Evolutionary conservation across 2,113 vertebrate species (phyloP).

Genomic region (Oncorhynchus tshawytscha): DNA sequence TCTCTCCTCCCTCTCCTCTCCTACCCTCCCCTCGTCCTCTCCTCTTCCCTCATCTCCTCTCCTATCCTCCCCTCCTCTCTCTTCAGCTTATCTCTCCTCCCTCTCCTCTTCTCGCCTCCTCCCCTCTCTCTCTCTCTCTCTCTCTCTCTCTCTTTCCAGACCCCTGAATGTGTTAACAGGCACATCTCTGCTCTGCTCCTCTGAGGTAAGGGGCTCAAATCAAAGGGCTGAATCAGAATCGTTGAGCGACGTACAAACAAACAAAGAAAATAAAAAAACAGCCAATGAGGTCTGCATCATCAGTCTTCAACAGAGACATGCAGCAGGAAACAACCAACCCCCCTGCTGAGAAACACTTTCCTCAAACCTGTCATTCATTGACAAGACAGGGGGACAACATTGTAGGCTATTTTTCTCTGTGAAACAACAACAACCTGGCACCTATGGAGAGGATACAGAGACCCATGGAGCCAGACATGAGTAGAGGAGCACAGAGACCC

Average conservation of each 20-base stretch:
- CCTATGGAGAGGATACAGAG: not conserved
- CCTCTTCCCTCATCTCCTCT: no score
- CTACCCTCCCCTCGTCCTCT: no score
- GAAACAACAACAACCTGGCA: not conserved
- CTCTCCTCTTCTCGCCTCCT: not conserved
- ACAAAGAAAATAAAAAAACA: not conserved
- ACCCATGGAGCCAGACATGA: no score
- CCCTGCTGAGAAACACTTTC: constrained; percentile 1
- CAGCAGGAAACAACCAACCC: not conserved
- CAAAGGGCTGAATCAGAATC: not conserved
- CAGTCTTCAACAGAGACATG: not conserved
- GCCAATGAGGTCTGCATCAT: not conserved
- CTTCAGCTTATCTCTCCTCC: not conserved
- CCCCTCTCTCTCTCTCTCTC: not conserved
- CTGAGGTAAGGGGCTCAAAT: constrained; percentile 7
- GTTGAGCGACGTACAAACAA: not conserved
- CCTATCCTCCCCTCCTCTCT: no score
- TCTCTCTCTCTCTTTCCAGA: not conserved
- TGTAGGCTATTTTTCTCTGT: no score
- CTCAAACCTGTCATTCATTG: constrained; percentile 5
- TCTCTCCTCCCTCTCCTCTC: not conserved
- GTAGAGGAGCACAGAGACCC: no score
- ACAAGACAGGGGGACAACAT: not conserved
- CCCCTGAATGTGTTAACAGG: not conserved
- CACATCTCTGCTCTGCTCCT: constrained; percentile 1